phyloP scores from a whole-genome alignment of 1,140 invertebrate species.

The Anastrepha obliqua region DNA sequence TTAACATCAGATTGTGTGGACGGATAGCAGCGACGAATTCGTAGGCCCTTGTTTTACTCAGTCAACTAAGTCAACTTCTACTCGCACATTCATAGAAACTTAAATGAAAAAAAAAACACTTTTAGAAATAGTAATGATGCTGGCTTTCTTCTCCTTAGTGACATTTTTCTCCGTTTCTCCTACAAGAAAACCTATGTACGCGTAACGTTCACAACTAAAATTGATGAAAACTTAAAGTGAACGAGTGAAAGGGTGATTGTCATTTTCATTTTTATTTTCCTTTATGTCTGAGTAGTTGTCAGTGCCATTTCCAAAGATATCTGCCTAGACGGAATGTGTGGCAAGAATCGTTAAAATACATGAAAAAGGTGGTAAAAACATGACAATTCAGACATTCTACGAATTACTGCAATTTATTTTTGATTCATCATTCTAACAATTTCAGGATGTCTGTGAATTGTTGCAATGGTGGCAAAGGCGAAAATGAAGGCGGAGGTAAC shows the following conservation, averaged over 20 bases:
- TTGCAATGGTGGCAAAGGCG: too few relatives aligned
- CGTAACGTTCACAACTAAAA: too few relatives aligned
- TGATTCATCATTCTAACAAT: background rate
- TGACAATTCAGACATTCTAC: background rate
- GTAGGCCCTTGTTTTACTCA: background rate
- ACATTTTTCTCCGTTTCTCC: too few relatives aligned
- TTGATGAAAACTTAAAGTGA: too few relatives aligned
- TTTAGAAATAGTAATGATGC: too few relatives aligned
- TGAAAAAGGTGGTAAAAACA: constrained; percentile 21
- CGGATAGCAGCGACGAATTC: background rate
- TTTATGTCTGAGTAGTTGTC: background rate
- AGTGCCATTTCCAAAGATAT: background rate
- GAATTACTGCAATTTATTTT: constrained; percentile 26
- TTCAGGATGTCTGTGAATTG: too few relatives aligned
- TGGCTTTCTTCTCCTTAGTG: too few relatives aligned
- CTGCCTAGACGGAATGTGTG: background rate
- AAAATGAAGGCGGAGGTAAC: too few relatives aligned
- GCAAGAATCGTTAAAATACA: background rate
- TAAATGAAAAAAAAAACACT: too few relatives aligned
- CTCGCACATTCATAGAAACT: background rate
- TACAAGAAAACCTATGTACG: too few relatives aligned
- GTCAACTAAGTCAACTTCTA: background rate
- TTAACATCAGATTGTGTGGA: background rate
- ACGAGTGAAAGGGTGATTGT: too few relatives aligned
- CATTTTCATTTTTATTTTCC: too few relatives aligned